Evolutionary conservation across 2,888 invertebrate genomes (phyloP).

Genomic region (Marasmarcha lunaedactyla): DNA sequence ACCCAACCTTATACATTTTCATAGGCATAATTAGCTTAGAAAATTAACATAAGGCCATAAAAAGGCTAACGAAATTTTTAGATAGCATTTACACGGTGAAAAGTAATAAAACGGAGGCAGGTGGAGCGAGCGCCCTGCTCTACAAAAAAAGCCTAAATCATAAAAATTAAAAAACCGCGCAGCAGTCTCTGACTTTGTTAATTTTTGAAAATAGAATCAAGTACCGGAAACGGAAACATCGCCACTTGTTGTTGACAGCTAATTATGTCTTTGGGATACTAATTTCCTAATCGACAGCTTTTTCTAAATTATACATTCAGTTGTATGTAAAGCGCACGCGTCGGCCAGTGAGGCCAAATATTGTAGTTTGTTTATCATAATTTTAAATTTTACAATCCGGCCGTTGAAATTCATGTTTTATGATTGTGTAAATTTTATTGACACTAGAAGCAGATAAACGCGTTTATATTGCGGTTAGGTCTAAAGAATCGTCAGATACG

Average conservation of each 20-base stretch:
- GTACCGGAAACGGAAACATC: constrained; percentile 61
- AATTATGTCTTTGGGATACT: constrained; percentile 56
- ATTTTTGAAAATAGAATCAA: constrained; percentile 67
- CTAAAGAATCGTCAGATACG: too few relatives aligned
- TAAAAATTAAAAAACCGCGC: constrained; percentile 19
- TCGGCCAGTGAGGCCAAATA: constrained; percentile 17
- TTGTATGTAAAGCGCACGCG: constrained; percentile 20
- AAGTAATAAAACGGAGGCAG: constrained; percentile 50
- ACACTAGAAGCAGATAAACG: constrained; percentile 32
- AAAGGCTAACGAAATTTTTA: constrained; percentile 65
- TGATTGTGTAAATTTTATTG: constrained; percentile 43
- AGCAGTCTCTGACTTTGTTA: constrained; percentile 32
- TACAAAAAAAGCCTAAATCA: constrained; percentile 22
- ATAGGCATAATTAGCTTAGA: constrained; percentile 66
- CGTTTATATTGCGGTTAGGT: neutral
- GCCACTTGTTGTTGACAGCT: constrained; percentile 60
- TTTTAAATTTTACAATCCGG: constrained; percentile 48
- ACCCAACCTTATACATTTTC: constrained; percentile 60
- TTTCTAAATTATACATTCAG: constrained; percentile 30
- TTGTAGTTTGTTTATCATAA: constrained; percentile 46
- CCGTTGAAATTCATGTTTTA: constrained; percentile 52
- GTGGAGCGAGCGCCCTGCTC: constrained; percentile 25
- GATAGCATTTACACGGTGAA: constrained; percentile 51
- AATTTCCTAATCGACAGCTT: constrained; percentile 60
- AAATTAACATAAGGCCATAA: constrained; percentile 67